phyloP scores from a whole-genome alignment of 1,140 invertebrate genomes.

The Drosophila bocqueti region DNA sequence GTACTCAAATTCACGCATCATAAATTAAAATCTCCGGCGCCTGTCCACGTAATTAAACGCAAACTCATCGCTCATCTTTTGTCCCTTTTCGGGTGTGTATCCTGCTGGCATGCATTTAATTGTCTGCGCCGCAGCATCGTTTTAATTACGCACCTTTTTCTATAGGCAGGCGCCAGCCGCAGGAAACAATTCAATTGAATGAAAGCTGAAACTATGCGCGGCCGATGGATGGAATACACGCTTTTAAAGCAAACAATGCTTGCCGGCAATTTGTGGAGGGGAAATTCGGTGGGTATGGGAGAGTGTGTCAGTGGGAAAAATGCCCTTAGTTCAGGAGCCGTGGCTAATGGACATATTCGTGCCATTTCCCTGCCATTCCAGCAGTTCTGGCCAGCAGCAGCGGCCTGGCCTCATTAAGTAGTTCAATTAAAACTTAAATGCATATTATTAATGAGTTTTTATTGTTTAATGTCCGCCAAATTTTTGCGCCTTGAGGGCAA shows the following conservation, averaged over 20 bases:
- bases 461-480: conserved; percentile 72
- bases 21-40: conserved; percentile 64
- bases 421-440: conserved; percentile 83
- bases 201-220: conserved; percentile 64
- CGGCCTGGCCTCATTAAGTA: conserved; percentile 66
- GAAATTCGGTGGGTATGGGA: conserved; percentile 1
- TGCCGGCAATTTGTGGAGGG: conserved; percentile 16
- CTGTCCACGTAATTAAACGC: conserved; percentile 70
- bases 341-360: conserved; percentile 47
- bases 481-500: conserved; percentile 52
- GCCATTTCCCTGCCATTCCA: conserved; percentile 54
- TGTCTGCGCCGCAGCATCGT: conserved; percentile 66
- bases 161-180: conserved; percentile 34
- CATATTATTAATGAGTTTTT: conserved; percentile 83
- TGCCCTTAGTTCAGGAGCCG: conserved; percentile 14
- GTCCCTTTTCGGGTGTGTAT: conserved; percentile 26
- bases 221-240: conserved; percentile 2
- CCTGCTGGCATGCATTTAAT: conserved; percentile 72
- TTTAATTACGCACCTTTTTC: conserved; percentile 81
- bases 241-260: conserved; percentile 45
- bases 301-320: conserved; percentile 1
- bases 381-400: conserved; percentile 18
- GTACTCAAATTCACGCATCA: conserved; percentile 46
- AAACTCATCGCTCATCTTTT: conserved; percentile 73
- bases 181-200: conserved; percentile 72